phyloP scores from a whole-genome alignment of 1,140 invertebrate species.

The Contarinia nasturtii region DNA sequence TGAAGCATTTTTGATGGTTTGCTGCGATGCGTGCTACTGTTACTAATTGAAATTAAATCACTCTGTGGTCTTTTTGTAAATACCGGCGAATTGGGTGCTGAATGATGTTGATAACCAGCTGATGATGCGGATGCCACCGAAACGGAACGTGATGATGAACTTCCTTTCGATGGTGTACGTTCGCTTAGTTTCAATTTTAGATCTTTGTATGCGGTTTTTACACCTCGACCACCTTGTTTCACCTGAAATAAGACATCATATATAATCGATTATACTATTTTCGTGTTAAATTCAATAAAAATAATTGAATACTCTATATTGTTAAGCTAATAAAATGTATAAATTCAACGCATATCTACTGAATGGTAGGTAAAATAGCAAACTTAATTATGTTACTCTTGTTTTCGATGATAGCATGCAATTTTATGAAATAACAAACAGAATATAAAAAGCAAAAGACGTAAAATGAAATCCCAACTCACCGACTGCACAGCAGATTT shows the following conservation, averaged over 20 bases:
- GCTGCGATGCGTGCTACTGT: background rate
- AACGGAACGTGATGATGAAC: conserved; percentile 20
- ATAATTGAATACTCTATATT: too few species aligned
- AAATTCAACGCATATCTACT: too few species aligned
- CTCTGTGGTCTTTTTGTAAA: conserved; percentile 27
- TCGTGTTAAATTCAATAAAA: too few species aligned
- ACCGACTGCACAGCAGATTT: conserved; percentile 66
- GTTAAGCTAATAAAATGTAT: too few species aligned
- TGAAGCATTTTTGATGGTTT: background rate
- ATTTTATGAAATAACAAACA: conserved; percentile 1
- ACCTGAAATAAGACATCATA: conserved; percentile 28
- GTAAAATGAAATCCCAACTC: conserved; percentile 23
- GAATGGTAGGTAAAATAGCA: too few species aligned
- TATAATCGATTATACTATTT: too few species aligned
- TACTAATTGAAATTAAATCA: conserved; percentile 10
- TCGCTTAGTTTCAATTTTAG: conserved; percentile 39
- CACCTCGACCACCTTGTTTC: conserved; percentile 53
- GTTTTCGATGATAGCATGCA: too few species aligned
- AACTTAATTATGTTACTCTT: too few species aligned
- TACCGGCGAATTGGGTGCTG: conserved; percentile 46
- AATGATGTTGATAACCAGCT: conserved; percentile 31
- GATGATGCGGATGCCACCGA: conserved; percentile 19
- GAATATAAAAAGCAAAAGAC: conserved; percentile 1
- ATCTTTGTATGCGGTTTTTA: conserved; percentile 54
- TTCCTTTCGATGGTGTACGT: conserved; percentile 17